These are phyloP conservation scores for Leucophenga maculata DNA, from an alignment of 2,888 invertebrate genomes.

Conservation along the genomic window DNA sequence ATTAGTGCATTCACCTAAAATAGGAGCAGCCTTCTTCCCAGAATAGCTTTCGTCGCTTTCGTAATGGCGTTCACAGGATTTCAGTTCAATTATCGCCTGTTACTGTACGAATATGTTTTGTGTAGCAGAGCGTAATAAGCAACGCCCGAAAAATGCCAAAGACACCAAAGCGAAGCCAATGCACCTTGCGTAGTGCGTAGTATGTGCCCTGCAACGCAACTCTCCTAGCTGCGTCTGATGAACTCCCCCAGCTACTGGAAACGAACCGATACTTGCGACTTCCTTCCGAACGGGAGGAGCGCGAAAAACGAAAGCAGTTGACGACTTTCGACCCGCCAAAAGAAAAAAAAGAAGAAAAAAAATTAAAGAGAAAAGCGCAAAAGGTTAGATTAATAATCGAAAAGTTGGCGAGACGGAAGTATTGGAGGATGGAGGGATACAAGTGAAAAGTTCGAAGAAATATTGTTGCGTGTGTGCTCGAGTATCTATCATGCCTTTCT, in stretches of 20 bases:
- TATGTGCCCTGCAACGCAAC: background rate
- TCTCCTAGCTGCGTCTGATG: slow-evolving; percentile 1
- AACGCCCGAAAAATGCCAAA: too few species aligned
- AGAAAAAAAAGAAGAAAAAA: background rate
- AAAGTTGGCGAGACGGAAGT: background rate
- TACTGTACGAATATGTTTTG: background rate
- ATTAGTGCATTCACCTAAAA: slow-evolving; percentile 19
- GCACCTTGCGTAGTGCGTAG: slow-evolving; percentile 13
- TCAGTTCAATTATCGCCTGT: background rate
- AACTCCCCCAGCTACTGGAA: slow-evolving; percentile 7
- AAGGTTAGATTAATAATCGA: slow-evolving; percentile 5
- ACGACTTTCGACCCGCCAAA: slow-evolving; percentile 1
- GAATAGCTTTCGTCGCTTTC: slow-evolving; percentile 7
- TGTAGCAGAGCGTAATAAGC: background rate
- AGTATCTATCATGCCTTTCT: background rate
- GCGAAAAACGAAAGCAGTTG: background rate
- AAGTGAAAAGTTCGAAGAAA: slow-evolving; percentile 13
- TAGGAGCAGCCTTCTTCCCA: too few species aligned
- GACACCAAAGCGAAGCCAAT: slow-evolving; percentile 1
- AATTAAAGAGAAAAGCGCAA: slow-evolving; percentile 3
- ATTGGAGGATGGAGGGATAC: background rate
- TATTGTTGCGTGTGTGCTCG: slow-evolving; percentile 12
- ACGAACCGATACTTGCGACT: background rate
- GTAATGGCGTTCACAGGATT: background rate
- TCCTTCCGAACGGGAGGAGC: background rate